A percentile compares a stretch with the other conserved stretches of the same genome.
These are phyloP conservation scores for Pyrocephalus nanus DNA, from an alignment of 2,797 vertebrate genomes.

Conservation along the genomic window DNA sequence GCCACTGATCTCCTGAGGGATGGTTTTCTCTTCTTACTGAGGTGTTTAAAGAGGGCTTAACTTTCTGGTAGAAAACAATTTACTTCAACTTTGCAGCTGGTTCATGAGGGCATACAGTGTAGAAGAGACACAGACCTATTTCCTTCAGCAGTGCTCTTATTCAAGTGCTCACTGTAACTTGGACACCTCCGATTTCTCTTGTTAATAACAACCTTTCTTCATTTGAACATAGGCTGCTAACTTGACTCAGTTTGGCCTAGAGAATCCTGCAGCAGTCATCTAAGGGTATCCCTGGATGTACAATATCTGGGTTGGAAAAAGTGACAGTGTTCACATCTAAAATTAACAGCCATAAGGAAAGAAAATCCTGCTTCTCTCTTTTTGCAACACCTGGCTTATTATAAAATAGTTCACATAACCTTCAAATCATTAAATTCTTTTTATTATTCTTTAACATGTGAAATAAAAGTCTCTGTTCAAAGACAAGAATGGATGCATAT, in stretches of 20 bases:
- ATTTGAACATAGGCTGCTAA: background rate
- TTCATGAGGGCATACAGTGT: background rate
- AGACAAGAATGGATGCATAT: background rate
- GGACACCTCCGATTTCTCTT: background rate
- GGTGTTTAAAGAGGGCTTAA: background rate
- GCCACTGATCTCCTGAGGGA: background rate
- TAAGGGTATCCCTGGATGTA: background rate
- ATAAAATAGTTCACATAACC: background rate
- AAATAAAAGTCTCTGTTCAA: background rate
- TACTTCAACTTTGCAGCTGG: background rate
- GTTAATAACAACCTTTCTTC: background rate
- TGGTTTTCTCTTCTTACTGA: background rate
- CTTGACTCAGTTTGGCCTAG: background rate
- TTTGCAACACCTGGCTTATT: background rate
- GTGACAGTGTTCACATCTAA: background rate
- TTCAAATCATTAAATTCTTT: background rate
- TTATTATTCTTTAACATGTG: background rate
- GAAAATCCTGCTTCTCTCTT: background rate
- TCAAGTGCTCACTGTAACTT: background rate
- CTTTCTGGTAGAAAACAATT: background rate
- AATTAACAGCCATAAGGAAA: background rate
- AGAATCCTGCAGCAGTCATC: background rate
- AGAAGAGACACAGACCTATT: background rate
- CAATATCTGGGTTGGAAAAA: background rate
- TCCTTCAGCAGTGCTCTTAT: background rate